Evolutionary conservation across 2,888 invertebrate species (phyloP), one percentile per base, ranked within the genome.

Genomic region (Operophtera brumata): DNA sequence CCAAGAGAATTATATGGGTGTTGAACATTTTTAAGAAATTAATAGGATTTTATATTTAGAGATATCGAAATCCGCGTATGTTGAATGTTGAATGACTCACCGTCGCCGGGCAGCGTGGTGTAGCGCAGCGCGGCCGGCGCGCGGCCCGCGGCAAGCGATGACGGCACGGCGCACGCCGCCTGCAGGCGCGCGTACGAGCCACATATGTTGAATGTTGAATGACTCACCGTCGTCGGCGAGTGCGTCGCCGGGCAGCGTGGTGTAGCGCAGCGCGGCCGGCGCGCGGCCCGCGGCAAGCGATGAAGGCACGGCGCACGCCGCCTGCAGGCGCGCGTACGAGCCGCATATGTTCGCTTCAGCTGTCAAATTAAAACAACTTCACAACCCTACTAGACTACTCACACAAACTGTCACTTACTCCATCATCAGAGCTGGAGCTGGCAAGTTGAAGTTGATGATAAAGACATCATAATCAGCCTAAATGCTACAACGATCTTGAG

Each of bases 151-250:
- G 67, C 0, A 13, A 84, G 48, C 10, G 86, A 83, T 2, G 34
- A 1, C 0, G 69, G 45, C 2, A 94, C 91, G 36, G 92, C 82
- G 30, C 69, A 74, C 0, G 92, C 91, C 0, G 93, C 86, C 68
- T 92, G 85, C 53, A 94, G 78, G 54, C 94, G 93, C 6, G 94
- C 91, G 69, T 92, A 91, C 0, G 94, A 94, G 0, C n/a, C n/a
- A n/a, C n/a, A n/a, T 20, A 20, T 20, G 20, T 3, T 20, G 20
- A 20, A n/a, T n/a, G n/a, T n/a, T n/a, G n/a, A n/a, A 46, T 12
- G 11, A 4, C 12, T 20, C 68, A 91, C 92, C 87, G 76, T 85
- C 85, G 62, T 92, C 92, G 39, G 79, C 71, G 13, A 90, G 77
- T 0, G 92, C 91, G 54, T 92, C 92, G 0, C 61, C 65, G 1